Percentiles rank a stretch among this genome's conserved stretches.
These are phyloP conservation scores for Salvator merianae DNA, from an alignment of 2,113 vertebrate species.

Conservation along the genomic window DNA sequence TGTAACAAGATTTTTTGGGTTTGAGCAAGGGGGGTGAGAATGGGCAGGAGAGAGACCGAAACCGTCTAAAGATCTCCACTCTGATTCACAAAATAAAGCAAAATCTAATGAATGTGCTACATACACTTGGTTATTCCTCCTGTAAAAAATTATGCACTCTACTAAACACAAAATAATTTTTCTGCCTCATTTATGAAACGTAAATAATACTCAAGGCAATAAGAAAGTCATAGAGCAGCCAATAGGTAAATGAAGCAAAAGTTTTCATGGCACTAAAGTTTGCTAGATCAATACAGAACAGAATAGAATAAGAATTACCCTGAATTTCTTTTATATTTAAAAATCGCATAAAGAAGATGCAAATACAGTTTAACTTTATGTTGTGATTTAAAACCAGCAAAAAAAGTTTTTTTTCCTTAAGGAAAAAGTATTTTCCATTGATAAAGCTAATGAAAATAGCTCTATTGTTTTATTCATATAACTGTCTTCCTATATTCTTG, in stretches of 20 bases:
- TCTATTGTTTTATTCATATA: too few relatives aligned
- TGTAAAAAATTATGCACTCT: not conserved
- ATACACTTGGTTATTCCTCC: not conserved
- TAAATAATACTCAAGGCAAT: not conserved
- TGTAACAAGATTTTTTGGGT: not conserved
- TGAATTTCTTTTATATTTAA: not conserved
- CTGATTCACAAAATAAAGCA: not conserved
- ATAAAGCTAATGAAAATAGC: too few relatives aligned
- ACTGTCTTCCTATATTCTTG: too few relatives aligned
- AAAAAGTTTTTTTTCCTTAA: too few relatives aligned
- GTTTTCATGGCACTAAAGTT: not conserved
- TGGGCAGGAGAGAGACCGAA: not conserved
- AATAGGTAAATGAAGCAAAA: not conserved
- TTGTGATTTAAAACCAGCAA: too few relatives aligned
- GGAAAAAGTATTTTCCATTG: too few relatives aligned
- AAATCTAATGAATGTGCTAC: not conserved
- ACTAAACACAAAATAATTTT: not conserved
- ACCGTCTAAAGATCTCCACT: not conserved
- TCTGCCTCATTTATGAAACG: not conserved
- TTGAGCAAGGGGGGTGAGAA: too few relatives aligned
- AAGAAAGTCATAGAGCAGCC: not conserved
- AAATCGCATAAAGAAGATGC: not conserved
- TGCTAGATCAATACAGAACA: not conserved
- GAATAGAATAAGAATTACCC: not conserved
- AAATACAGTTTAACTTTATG: too few relatives aligned